Evolutionary conservation across 1,140 invertebrate species (phyloP), one percentile per base, ranked within the genome.

Genomic region (Saccostrea glomerata): DNA sequence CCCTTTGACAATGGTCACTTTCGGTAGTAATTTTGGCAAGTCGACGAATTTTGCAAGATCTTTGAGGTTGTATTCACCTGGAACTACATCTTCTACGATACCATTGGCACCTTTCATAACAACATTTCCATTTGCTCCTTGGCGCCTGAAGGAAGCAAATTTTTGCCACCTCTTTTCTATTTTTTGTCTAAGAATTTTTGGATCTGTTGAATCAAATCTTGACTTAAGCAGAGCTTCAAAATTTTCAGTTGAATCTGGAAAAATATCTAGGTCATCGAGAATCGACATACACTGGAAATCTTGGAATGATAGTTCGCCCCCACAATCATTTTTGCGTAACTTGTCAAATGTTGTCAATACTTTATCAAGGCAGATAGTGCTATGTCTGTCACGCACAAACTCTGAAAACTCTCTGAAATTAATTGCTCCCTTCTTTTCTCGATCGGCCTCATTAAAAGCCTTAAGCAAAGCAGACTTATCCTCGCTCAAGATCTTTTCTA

Each of bases 351-450:
- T 58, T 40, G 55, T n/a, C 25, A 88, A 20, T 15, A 88, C 17
- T 66, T 88, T 54, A 23, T 54, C 30, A 23, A 90, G 47, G 11
- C 82, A 56, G 12, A 85, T 36, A 0, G 82, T 40, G 17, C 86
- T 82, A n/a, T 87, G 77, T 13, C 86, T 87, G 15, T 87, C 87
- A 85, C 86, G 86, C 3, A 89, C 56, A 63, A 63, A 90, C 66
- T 89, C 88, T 55, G 88, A 58, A 86, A 89, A 90, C 84, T 90
- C 88, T 40, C 73, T 70, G 85, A 90, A 90, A 58, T 87, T 88
- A 13, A 90, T 5, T 12, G 70, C 82, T 23, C 90, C 90, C 15
- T 66, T 84, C 0, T 88, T 88, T 58, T 90, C 60, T 56, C 84
- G 23, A 82, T 90, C 90, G 4, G 90, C 90, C 13, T 82, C 15